A percentile compares a stretch with the other conserved stretches of the same genome.
Evolutionary conservation across 2,113 vertebrate species (phyloP).

Genomic region (Myrmecobius fasciatus): DNA sequence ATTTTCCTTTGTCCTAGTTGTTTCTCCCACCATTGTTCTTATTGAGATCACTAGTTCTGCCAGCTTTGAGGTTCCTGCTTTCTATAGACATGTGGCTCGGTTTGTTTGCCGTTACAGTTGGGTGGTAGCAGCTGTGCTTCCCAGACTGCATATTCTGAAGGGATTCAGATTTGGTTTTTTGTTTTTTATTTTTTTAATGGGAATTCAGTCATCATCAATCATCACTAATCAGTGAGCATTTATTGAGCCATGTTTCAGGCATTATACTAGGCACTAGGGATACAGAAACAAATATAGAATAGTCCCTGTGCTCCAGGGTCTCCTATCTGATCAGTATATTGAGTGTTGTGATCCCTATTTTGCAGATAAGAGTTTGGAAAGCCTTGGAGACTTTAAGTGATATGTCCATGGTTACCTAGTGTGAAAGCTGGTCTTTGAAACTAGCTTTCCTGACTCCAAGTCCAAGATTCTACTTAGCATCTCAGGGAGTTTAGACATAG

Average conservation of each 20-base stretch:
- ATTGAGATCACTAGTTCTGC: not conserved
- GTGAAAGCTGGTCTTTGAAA: not conserved
- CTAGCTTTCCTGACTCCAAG: not conserved
- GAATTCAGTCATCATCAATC: not conserved
- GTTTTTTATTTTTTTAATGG: not conserved
- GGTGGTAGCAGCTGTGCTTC: not conserved
- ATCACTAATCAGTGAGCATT: not conserved
- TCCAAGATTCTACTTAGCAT: not conserved
- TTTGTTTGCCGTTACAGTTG: not conserved
- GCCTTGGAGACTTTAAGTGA: not conserved
- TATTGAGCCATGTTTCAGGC: not conserved
- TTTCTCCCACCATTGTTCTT: not conserved
- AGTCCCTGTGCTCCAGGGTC: not conserved
- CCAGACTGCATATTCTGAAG: not conserved
- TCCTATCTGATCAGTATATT: not conserved
- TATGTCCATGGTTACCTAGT: not conserved
- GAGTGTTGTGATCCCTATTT: too few relatives aligned
- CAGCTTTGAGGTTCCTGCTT: not conserved
- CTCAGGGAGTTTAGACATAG: conserved; percentile 17
- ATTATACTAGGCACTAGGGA: not conserved
- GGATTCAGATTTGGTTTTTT: not conserved
- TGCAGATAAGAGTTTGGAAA: too few relatives aligned
- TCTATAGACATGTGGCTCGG: not conserved
- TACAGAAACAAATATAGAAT: not conserved
- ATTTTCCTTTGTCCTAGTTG: not conserved